Evolutionary conservation across 2,113 vertebrate species (phyloP), one percentile per base, ranked within the genome.

Genomic region (Pampusana beccarii): DNA sequence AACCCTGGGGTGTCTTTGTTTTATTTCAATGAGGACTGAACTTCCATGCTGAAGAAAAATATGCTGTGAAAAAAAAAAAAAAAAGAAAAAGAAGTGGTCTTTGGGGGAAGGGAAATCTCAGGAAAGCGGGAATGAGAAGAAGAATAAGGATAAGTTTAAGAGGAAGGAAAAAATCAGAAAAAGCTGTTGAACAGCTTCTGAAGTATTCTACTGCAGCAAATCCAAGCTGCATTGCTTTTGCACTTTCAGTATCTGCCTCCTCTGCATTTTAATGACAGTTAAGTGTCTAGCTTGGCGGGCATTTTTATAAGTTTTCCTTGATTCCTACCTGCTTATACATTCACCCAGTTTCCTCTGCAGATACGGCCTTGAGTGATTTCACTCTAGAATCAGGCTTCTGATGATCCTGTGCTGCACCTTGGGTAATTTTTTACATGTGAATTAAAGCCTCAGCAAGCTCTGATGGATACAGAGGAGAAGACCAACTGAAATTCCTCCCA

Each of bases 11-110:
- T 2, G 6, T 66, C 82, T 93, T 95, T 81, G 20, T 36, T 94
- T 75, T 88, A 36, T 88, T 94, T 94, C 81, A 95, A 23, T 79
- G 24, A 94, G 28, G 29, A 71, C 53, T 62, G 40, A 90, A 88
- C 53, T 88, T 93, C 75, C 61, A 80, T 16, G 10, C 17, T 80
- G 80, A 93, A 94, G 71, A 15, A 86, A 93, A 90, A 67, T 54
- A 73, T 13, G 3, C 14, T 72, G 6, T 33, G n/a, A 53, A 48
- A 56, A 58, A 44, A 88, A 42, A 61, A 75, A 79, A 50, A 53
- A 54, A 15, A 86, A 25, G 44, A 46, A 46, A 51, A 4, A 46
- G 3, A 74, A 53, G 20, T 48, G 9, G 9, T 53, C 18, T 80
- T 84, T 54, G 21, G 16, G 15, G 60, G 34, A 81, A 21, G 44